These are phyloP conservation scores for Etheostoma nigrum DNA, from an alignment of 2,797 vertebrate species.

Conservation along the genomic window DNA sequence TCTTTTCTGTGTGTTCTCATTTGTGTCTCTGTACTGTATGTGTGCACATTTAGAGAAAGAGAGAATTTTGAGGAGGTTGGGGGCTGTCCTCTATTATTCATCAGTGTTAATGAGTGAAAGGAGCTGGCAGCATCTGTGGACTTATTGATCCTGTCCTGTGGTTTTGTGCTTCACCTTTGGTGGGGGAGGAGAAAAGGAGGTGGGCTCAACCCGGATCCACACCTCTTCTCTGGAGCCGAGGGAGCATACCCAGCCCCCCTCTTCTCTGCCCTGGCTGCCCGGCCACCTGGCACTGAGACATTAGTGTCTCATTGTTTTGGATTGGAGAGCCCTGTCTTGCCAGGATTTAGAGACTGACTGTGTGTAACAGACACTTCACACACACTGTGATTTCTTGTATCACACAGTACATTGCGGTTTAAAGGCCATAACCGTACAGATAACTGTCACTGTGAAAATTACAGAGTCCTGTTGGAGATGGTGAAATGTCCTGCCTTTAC, in stretches of 20 bases:
- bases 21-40: conserved; percentile 24
- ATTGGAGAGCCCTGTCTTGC: background rate
- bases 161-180: conserved; percentile 72
- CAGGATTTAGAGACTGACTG: conserved; percentile 1
- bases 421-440: background rate
- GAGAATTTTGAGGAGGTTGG: conserved; percentile 60
- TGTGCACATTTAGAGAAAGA: conserved; percentile 50
- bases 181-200: conserved; percentile 48
- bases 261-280: conserved; percentile 22
- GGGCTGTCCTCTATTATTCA: conserved; percentile 82
- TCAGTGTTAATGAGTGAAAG: conserved; percentile 81
- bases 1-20: conserved; percentile 19
- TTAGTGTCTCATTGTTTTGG: conserved; percentile 35
- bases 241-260: conserved; percentile 27
- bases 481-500: background rate
- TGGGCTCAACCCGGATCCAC: conserved; percentile 40
- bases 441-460: background rate
- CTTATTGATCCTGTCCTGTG: conserved; percentile 80
- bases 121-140: conserved; percentile 77
- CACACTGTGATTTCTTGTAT: background rate
- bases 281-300: conserved; percentile 54
- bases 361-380: background rate
- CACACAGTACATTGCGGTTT: background rate
- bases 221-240: conserved; percentile 44
- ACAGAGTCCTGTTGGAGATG: background rate